Conservation (phyloP, 2,797 vertebrate species). For the Eupleurogrammus muticus region DNA sequence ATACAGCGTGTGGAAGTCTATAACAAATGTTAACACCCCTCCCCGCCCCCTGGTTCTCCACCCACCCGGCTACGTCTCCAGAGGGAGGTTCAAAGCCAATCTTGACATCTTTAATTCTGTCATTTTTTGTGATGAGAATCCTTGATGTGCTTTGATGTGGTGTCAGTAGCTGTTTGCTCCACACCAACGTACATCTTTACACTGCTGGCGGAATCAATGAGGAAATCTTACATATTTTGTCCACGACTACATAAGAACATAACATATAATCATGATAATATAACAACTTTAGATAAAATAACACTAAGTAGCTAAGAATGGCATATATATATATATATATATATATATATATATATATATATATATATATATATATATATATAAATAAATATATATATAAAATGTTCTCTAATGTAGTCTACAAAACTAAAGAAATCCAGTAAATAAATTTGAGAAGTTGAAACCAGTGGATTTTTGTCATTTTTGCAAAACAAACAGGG, state of each 20-base stretch:
- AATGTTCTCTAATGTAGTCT: too few species aligned
- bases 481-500: background rate
- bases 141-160: constrained; percentile 82
- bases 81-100: constrained; percentile 80
- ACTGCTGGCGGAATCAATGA: constrained; percentile 46
- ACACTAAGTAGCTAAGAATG: too few species aligned
- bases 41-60: constrained; percentile 53
- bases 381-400: too few species aligned
- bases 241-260: constrained; percentile 4
- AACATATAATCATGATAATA: too few species aligned
- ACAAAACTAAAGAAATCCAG: background rate
- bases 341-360: background rate
- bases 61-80: constrained; percentile 66
- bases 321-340: background rate
- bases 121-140: constrained; percentile 87
- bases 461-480: background rate
- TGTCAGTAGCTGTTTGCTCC: constrained; percentile 77
- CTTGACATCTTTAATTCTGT: constrained; percentile 82
- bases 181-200: constrained; percentile 71
- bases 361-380: too few species aligned
- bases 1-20: constrained; percentile 87
- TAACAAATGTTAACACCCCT: constrained; percentile 76
- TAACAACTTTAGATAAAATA: too few species aligned
- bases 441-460: background rate
- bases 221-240: constrained; percentile 14